These are phyloP conservation scores for Galagoides demidoff DNA, from an alignment of 2,797 vertebrate genomes.

Conservation along the genomic window DNA sequence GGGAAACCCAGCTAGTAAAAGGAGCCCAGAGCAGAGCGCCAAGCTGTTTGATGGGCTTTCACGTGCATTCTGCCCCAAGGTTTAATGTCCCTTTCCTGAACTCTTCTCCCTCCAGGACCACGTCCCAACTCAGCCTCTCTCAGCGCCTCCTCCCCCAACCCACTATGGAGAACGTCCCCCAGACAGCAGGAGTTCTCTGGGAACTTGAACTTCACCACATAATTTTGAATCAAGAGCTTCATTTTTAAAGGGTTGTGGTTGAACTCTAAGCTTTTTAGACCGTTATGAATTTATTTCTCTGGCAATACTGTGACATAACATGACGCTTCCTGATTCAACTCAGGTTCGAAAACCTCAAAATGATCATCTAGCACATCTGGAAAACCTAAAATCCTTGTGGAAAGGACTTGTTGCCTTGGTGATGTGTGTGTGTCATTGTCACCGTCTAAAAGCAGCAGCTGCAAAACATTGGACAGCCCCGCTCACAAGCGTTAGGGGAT, in stretches of 20 bases:
- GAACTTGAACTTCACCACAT: background rate
- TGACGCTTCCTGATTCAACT: background rate
- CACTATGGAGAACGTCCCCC: background rate
- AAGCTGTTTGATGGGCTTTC: background rate
- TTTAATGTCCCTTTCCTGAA: background rate
- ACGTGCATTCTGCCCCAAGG: too few relatives aligned
- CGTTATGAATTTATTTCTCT: background rate
- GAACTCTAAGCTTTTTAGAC: background rate
- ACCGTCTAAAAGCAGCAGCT: background rate
- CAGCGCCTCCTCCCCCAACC: accelerated
- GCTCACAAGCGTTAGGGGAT: background rate
- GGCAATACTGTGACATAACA: accelerated
- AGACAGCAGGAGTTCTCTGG: background rate
- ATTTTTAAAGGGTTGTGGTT: background rate
- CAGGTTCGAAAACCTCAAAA: background rate
- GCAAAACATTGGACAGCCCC: background rate
- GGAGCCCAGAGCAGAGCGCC: background rate
- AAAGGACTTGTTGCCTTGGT: constrained; percentile 35
- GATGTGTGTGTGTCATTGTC: background rate
- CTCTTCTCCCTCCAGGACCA: background rate
- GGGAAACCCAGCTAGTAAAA: background rate
- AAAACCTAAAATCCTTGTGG: background rate
- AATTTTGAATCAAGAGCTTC: background rate
- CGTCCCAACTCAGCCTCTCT: background rate
- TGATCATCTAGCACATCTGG: too few relatives aligned